Evolutionary conservation across 2,888 invertebrate species (phyloP), one percentile per base, ranked within the genome.

Genomic region (Troides helena): DNA sequence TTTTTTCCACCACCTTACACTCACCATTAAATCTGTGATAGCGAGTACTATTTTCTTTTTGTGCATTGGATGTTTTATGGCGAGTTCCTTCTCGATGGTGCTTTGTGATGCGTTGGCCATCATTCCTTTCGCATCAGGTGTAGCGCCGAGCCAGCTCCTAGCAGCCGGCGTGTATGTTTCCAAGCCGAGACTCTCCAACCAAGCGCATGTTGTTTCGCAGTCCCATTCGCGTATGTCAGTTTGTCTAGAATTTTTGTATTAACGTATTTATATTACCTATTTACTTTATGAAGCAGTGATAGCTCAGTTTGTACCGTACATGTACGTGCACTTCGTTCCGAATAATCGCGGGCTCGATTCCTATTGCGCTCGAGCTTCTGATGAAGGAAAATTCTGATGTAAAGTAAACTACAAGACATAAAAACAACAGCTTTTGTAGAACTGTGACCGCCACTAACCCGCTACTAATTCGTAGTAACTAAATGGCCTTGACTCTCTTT

Each of bases 81-180:
- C 96, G 14, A 98, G 89, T 81, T 98, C 97, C 80, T 98, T 98
- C 85, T 99, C 99, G 57, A 99, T 94, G 76, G 98, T 96, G 75
- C 94, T 93, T 8, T 95, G 94, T 0, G 97, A 95, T 8, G 97
- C 96, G 75, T 96, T 95, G 62, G 97, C 94, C 56, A 99, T 88
- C 0, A 84, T 73, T 0, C 92, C 93, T 3, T 81, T 77, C 73
- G 97, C 96, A 17, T 87, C 89, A 0, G 96, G 94, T 10, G 98
- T 96, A 53, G 94, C 95, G 74, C 95, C 96, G 1, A 98, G 94
- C 98, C 98, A 98, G 68, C 96, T 93, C 77, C 96, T 95, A 21
- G 96, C 96, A 72, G 97, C 96, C 0, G 95, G 92, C 59, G 95
- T 94, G 85, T 98, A 99, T 80, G 94, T 93, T 71, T 96, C 96